Percentiles rank a stretch among this genome's conserved stretches.
Evolutionary conservation across 2,888 invertebrate species (phyloP).

Genomic region (Lepidocyrtinus sp.): DNA sequence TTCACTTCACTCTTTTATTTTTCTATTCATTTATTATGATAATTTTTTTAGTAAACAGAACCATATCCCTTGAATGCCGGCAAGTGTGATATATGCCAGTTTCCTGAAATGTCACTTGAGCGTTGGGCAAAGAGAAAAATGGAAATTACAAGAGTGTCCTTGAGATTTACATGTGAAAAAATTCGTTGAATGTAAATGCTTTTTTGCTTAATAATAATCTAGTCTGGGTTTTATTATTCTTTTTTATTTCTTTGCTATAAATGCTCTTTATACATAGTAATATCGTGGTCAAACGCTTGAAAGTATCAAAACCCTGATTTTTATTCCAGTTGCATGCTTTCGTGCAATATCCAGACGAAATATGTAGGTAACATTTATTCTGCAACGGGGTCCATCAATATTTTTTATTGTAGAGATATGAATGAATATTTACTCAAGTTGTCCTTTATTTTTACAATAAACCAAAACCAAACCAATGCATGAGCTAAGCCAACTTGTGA

Average conservation of each 20-base stretch:
- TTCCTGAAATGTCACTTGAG: conserved; percentile 5
- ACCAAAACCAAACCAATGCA: background rate
- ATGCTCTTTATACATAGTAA: too few relatives aligned
- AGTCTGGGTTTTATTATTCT: background rate
- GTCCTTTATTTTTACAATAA: background rate
- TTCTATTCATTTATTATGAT: conserved; percentile 35
- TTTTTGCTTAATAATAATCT: background rate
- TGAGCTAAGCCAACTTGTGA: conserved; percentile 27
- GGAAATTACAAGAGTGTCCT: conserved; percentile 1
- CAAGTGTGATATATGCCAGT: conserved; percentile 1
- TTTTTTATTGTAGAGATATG: conserved; percentile 7
- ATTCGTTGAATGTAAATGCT: background rate
- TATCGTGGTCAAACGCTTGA: background rate
- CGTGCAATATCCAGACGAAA: background rate
- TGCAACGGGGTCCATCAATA: conserved; percentile 10
- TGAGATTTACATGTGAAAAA: conserved; percentile 9
- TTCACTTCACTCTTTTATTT: conserved; percentile 13
- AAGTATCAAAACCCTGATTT: background rate
- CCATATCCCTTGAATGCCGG: background rate
- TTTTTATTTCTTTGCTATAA: background rate
- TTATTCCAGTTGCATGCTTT: background rate
- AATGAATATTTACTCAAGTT: conserved; percentile 2
- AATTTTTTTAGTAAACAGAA: conserved; percentile 34
- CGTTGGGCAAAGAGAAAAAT: background rate
- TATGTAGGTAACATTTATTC: conserved; percentile 2